Base-by-base conservation (phyloP, 2,797 vertebrate species). In the Heliangelus exortis region DNA sequence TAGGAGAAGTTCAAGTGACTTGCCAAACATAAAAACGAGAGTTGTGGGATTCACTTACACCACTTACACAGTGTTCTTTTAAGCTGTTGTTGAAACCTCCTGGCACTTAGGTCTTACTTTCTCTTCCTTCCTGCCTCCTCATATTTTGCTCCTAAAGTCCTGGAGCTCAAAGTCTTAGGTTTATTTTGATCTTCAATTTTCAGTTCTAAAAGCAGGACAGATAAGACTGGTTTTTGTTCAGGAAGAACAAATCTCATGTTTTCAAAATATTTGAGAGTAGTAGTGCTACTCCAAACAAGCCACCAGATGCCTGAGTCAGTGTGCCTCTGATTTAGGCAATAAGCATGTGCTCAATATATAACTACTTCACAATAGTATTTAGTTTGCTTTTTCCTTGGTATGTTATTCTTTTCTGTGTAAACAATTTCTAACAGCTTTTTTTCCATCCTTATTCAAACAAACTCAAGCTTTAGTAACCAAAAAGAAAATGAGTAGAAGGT, bases 201-300 rank as follows among this genome's bases (percentile, higher is more conserved):
- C 63, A 34, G 14, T 62, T 18, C 28, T 65, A 79, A 67, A 76
- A 73, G 3, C 15, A 71, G 45, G 41, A 82, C 65, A 95, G 8
- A 31, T 47, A 87, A 84, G 28, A 41, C 39, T 41, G 39, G 13
- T 14, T 41, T 41, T 41, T 41, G 12, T 28, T 82, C 36, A n/a
- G 18, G 59, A 89, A 71, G 58, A 55, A 91, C 51, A 72, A 89
- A 77, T 84, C 9, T 39, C 13, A 7, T 14, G 11, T 25, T 93
- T 90, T 83, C 58, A 48, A 85, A 90, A 74, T 81, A 65, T 85
- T 92, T 91, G n/a, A 20, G 65, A 80, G 72, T 65, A 92, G 7
- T 17, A 68, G 7, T 63, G 19, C n/a, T 94, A 12, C 55, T 89
- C 57, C 15, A 72, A 74, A 76, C 2, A 31, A 77, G 22, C 22